phyloP scores from a whole-genome alignment of 2,113 vertebrate genomes.

The Benitochromis conjunctus region DNA sequence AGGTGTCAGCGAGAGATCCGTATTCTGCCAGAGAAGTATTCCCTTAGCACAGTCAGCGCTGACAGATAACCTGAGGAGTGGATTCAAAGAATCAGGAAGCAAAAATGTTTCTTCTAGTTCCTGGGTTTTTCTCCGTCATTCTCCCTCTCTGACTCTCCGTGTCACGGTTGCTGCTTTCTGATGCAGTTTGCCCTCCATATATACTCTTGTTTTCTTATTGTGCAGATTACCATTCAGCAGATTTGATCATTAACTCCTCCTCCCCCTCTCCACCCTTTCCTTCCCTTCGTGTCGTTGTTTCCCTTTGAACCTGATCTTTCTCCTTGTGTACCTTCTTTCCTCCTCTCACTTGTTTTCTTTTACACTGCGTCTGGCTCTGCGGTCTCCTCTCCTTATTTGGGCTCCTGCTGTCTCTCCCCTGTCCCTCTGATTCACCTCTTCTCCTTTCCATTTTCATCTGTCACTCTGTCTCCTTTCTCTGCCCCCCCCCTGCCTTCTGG shows the following conservation, averaged over 20 bases:
- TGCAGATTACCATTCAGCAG: background rate
- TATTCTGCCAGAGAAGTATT: constrained; percentile 49
- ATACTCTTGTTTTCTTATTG: background rate
- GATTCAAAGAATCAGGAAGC: constrained; percentile 41
- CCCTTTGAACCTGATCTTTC: constrained; percentile 22
- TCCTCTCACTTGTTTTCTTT: constrained; percentile 4
- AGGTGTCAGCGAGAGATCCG: constrained; percentile 46
- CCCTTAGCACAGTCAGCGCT: constrained; percentile 44
- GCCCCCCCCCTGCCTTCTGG: no score
- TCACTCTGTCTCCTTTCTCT: background rate
- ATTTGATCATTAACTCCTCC: constrained; percentile 14
- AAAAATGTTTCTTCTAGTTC: constrained; percentile 19
- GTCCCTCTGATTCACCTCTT: background rate
- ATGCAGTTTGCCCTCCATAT: constrained; percentile 1
- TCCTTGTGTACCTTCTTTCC: background rate
- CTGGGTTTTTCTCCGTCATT: background rate
- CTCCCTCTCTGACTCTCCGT: background rate
- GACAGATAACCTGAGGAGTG: constrained; percentile 61
- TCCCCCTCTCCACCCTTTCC: constrained; percentile 7
- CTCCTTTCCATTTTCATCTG: background rate
- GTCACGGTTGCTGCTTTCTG: constrained; percentile 5
- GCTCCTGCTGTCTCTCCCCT: background rate
- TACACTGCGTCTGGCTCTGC: background rate
- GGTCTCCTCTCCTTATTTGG: background rate
- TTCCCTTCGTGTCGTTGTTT: background rate